phyloP scores from a whole-genome alignment of 2,797 vertebrate species.

The Sarcophilus harrisii region DNA sequence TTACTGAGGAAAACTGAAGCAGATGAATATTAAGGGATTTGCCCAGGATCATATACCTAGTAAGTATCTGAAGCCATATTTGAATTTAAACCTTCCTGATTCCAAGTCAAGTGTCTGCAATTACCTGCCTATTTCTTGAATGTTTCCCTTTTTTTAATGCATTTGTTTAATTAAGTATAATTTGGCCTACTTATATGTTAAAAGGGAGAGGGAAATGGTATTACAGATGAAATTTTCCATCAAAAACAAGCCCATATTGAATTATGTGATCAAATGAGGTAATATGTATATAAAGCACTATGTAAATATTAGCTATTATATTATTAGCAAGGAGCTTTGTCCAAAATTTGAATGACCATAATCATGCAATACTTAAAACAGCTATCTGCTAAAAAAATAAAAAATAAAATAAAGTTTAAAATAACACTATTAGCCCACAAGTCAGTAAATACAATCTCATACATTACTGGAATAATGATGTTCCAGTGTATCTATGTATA shows the following conservation, averaged over 20 bases:
- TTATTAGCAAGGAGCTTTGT: neutral
- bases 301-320: neutral
- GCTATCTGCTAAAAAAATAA: neutral
- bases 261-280: neutral
- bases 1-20: conserved; percentile 50
- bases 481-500: conserved; percentile 29
- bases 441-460: neutral
- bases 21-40: conserved; percentile 25
- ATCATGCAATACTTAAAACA: neutral
- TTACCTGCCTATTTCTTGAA: neutral
- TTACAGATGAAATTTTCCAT: neutral
- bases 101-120: neutral
- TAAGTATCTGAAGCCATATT: neutral
- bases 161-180: neutral
- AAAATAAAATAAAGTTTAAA: neutral
- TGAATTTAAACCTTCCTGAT: neutral
- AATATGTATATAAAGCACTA: neutral
- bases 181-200: neutral
- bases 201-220: neutral
- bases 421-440: neutral
- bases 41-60: neutral
- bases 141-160: neutral
- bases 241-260: conserved; percentile 27
- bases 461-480: neutral
- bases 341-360: neutral